phyloP scores from a whole-genome alignment of 2,113 vertebrate genomes.

The Scortum barcoo region DNA sequence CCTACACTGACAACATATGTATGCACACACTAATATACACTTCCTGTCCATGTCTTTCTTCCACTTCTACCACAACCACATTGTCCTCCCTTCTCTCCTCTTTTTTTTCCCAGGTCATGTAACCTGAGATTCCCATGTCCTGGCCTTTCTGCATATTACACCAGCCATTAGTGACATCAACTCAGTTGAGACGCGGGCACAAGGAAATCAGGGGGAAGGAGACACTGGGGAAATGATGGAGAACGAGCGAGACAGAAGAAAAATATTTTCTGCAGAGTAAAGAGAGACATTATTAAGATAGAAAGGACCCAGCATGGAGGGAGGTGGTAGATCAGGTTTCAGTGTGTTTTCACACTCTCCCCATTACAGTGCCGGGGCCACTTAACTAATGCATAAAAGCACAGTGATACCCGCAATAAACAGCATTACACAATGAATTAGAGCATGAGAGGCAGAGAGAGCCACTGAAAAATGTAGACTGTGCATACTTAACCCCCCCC shows the following conservation, averaged over 20 bases:
- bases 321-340: slow-evolving; percentile 86
- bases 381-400: slow-evolving; percentile 85
- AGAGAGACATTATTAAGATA: slow-evolving; percentile 61
- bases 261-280: slow-evolving; percentile 48
- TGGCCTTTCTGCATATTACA: slow-evolving; percentile 85
- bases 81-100: not conserved
- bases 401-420: slow-evolving; percentile 80
- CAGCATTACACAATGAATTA: slow-evolving; percentile 83
- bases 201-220: slow-evolving; percentile 38
- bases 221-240: slow-evolving; percentile 71
- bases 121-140: slow-evolving; percentile 86
- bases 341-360: slow-evolving; percentile 86
- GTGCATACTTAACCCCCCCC: slow-evolving; percentile 64
- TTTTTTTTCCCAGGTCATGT: slow-evolving; percentile 79
- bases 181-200: slow-evolving; percentile 81
- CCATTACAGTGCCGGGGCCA: slow-evolving; percentile 88
- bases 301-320: slow-evolving; percentile 41
- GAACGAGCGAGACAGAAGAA: slow-evolving; percentile 43
- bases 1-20: not conserved
- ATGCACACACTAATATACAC: not conserved
- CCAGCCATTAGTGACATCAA: slow-evolving; percentile 89
- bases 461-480: slow-evolving; percentile 69
- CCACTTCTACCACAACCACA: not conserved
- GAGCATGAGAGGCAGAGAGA: slow-evolving; percentile 61
- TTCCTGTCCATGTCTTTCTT: not conserved